Base-by-base conservation (phyloP, 2,113 vertebrate genomes). In the Psophia crepitans region DNA sequence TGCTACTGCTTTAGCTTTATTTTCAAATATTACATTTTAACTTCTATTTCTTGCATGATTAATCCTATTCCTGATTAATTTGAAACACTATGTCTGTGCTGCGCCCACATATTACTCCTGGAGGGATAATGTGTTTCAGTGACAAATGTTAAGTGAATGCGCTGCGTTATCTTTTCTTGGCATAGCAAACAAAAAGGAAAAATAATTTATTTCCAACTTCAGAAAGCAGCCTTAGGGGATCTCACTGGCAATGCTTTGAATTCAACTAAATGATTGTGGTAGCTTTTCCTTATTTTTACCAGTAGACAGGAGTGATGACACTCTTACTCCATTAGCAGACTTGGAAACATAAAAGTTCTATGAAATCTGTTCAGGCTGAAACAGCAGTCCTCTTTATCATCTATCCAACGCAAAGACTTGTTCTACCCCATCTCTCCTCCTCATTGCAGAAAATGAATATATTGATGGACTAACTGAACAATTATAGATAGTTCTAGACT, bases 31-130 rank as follows among this genome's bases (percentile, higher is more conserved):
- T 96, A 89, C 85, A 83, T 93, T 97, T 97, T 92, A 90, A 80
- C 80, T 97, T 97, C 90, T 85, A 75, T 97, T 98, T 97, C 90
- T 95, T 97, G 95, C 68, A 70, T 96, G 96, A 96, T 96, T 98
- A 97, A 97, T 97, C 82, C 78, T 41, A n/a, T 92, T 76, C 73
- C 79, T 97, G 97, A 97, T 97, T 96, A 97, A 97, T 97, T 96
- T 91, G 95, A 96, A 97, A 74, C 76, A 84, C 71, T 63, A 4
- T 86, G 80, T 83, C 95, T 87, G 69, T 75, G 82, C 73, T 69
- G 74, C 77, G 93, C 87, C 75, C 83, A 84, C 20, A 5, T 93
- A 92, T 92, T 96, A 78, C 70, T 96, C 81, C 89, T 95, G 89
- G 77, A 94, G 80, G 97, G 83, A 87, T 94, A 96, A 91, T 41